These are phyloP conservation scores for Cyrtonyx montezumae DNA, from an alignment of 2,113 vertebrate genomes.

Conservation along the genomic window DNA sequence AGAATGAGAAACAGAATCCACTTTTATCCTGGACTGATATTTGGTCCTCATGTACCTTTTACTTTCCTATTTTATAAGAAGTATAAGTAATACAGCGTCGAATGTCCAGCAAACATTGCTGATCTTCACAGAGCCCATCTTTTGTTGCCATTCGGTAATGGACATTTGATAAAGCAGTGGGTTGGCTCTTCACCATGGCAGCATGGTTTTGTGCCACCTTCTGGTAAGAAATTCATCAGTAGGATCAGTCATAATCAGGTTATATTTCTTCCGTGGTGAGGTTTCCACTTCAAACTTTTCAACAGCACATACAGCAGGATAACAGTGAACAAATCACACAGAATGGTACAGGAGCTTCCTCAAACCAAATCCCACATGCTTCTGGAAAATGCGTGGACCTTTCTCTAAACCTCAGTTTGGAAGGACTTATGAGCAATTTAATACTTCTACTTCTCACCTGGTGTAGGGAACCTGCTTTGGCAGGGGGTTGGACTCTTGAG, in stretches of 20 bases:
- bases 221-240: not conserved
- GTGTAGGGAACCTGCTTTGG: too few relatives aligned
- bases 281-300: not conserved
- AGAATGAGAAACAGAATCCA: not conserved
- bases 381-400: not conserved
- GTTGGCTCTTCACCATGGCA: not conserved
- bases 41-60: not conserved
- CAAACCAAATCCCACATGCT: not conserved
- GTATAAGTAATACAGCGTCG: not conserved
- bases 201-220: not conserved
- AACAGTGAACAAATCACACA: not conserved
- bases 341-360: not conserved
- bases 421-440: not conserved
- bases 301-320: not conserved
- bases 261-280: not conserved
- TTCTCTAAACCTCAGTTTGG: not conserved
- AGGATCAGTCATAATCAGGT: not conserved
- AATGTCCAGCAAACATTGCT: not conserved
- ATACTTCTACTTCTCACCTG: not conserved
- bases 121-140: not conserved
- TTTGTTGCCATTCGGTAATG: accelerated
- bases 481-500: too few relatives aligned
- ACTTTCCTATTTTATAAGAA: not conserved
- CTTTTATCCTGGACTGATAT: not conserved
- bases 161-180: not conserved